Conservation (phyloP, 1,140 invertebrate species). For the Paracyclopina nana region DNA sequence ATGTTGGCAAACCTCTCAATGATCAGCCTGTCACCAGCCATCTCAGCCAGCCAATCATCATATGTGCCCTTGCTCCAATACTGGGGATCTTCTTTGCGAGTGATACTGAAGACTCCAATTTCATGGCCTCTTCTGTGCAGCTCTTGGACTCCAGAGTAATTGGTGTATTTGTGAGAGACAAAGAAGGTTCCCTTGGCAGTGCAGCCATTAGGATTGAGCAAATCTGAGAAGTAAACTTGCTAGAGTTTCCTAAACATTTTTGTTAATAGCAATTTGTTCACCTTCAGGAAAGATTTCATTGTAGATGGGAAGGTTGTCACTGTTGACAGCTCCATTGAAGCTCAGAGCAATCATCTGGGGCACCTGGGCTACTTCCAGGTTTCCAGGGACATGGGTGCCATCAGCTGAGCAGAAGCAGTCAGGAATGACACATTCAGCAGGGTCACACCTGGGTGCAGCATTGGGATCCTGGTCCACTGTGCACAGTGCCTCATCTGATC, state of each 20-base stretch:
- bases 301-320: conserved; percentile 75
- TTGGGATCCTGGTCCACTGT: conserved; percentile 69
- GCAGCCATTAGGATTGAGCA: conserved; percentile 69
- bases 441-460: conserved; percentile 65
- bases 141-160: conserved; percentile 78
- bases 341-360: conserved; percentile 83
- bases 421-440: conserved; percentile 59
- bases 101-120: conserved; percentile 75
- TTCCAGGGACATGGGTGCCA: conserved; percentile 54
- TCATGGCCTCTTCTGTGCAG: conserved; percentile 75
- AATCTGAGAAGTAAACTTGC: no score
- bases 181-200: conserved; percentile 69
- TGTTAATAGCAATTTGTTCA: no score
- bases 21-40: conserved; percentile 55
- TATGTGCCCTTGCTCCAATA: conserved; percentile 69
- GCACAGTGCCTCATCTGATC: conserved; percentile 58
- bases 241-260: no score
- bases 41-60: conserved; percentile 79
- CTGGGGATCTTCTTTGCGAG: conserved; percentile 66
- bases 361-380: conserved; percentile 28
- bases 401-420: conserved; percentile 83
- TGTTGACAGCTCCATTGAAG: conserved; percentile 77
- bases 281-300: conserved; percentile 68
- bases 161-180: conserved; percentile 81
- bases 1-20: conserved; percentile 36